Conservation (phyloP, 2,888 invertebrate species). For the Apeira syringaria region DNA sequence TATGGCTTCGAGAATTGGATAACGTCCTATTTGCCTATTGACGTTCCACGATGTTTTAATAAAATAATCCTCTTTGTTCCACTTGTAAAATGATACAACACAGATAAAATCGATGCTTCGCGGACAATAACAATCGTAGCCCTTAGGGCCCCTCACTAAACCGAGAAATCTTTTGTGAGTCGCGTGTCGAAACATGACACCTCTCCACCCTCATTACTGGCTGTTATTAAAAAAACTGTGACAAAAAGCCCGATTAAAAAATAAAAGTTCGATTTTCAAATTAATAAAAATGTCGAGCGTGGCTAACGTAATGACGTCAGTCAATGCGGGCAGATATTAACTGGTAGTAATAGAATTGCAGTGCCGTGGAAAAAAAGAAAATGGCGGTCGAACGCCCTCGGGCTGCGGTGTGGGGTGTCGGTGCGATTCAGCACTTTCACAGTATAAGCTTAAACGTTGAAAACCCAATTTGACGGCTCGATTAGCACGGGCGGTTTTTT, state of each 20-base stretch:
- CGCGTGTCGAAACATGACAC: slow-evolving; percentile 72
- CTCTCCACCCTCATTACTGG: slow-evolving; percentile 64
- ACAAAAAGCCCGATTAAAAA: slow-evolving; percentile 41
- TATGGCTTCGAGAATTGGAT: background rate
- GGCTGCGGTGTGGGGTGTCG: slow-evolving; percentile 50
- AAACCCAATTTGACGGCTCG: slow-evolving; percentile 81
- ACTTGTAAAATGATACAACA: slow-evolving; percentile 62
- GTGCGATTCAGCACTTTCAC: slow-evolving; percentile 74
- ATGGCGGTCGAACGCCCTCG: slow-evolving; percentile 55
- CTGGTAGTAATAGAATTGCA: slow-evolving; percentile 62
- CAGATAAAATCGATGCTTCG: slow-evolving; percentile 65
- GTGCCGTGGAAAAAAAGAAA: slow-evolving; percentile 71
- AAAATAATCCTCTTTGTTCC: slow-evolving; percentile 41
- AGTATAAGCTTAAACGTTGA: slow-evolving; percentile 72
- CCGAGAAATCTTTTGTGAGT: slow-evolving; percentile 51
- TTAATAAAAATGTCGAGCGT: slow-evolving; percentile 44
- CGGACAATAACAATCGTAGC: slow-evolving; percentile 58
- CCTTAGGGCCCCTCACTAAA: slow-evolving; percentile 53
- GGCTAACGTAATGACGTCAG: slow-evolving; percentile 45
- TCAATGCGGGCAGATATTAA: slow-evolving; percentile 45
- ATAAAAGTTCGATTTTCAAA: slow-evolving; percentile 31
- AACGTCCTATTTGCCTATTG: slow-evolving; percentile 9
- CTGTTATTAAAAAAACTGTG: slow-evolving; percentile 43
- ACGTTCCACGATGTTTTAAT: slow-evolving; percentile 22
- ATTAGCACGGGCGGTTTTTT: slow-evolving; percentile 59